Conservation (phyloP, 92 coral and sea anemone genomes). For the Bergia sp. region DNA sequence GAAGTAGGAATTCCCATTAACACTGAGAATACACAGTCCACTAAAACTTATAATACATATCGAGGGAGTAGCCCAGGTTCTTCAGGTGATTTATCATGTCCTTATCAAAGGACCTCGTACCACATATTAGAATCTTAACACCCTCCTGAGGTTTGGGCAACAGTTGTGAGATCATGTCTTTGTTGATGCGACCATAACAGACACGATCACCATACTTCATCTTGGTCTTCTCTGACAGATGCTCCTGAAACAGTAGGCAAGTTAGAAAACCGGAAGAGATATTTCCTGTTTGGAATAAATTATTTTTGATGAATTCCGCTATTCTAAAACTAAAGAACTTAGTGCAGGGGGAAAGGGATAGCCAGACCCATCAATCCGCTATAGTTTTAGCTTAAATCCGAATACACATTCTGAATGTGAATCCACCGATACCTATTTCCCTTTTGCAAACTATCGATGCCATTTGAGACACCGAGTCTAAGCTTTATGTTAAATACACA, state of each 20-base stretch:
- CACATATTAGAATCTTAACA: constrained; percentile 75
- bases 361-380: too few relatives aligned
- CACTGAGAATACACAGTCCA: too few relatives aligned
- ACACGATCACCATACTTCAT: constrained; percentile 75
- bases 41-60: constrained; percentile 74
- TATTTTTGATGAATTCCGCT: too few relatives aligned
- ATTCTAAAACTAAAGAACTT: too few relatives aligned
- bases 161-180: constrained; percentile 63
- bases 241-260: constrained; percentile 34
- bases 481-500: too few relatives aligned
- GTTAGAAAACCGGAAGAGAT: neutral
- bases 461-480: too few relatives aligned
- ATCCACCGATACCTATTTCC: too few relatives aligned
- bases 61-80: constrained; percentile 54
- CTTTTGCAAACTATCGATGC: too few relatives aligned
- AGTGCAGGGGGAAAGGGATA: too few relatives aligned
- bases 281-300: neutral
- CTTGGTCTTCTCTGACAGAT: constrained; percentile 40
- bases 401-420: too few relatives aligned
- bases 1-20: too few relatives aligned
- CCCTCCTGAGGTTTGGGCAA: constrained; percentile 61
- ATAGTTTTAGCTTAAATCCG: too few relatives aligned
- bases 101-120: constrained; percentile 90
- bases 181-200: constrained; percentile 68
- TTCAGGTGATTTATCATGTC: constrained; percentile 81